Conservation (phyloP, 2,113 vertebrate species). For the Apteryx mantelli region DNA sequence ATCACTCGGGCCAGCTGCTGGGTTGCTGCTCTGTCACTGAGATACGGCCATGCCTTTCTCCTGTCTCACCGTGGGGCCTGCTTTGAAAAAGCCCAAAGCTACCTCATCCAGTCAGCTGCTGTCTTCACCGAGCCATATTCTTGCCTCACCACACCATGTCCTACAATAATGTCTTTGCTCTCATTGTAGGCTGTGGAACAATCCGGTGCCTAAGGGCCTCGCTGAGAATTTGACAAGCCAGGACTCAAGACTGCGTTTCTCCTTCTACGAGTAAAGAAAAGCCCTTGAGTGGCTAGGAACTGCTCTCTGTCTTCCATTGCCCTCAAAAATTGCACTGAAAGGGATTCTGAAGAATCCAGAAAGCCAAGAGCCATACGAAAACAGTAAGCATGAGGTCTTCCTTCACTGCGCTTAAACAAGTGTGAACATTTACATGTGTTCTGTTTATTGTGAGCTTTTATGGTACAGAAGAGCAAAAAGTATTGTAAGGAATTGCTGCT, state of each 20-base stretch:
- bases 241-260: conserved; percentile 85
- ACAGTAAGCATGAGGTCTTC: not conserved
- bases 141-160: fast-evolving
- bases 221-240: conserved; percentile 64
- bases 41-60: fast-evolving
- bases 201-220: conserved; percentile 60
- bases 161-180: not conserved
- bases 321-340: not conserved
- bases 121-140: not conserved
- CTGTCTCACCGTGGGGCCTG: not conserved
- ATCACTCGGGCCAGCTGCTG: not conserved
- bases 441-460: not conserved
- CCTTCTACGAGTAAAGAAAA: conserved; percentile 61
- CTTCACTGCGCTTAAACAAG: not conserved
- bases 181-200: conserved; percentile 86
- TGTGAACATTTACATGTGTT: not conserved
- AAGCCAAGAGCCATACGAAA: not conserved
- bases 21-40: not conserved
- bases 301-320: not conserved
- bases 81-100: not conserved
- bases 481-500: not conserved
- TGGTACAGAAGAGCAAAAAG: not conserved
- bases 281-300: not conserved
- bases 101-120: not conserved
- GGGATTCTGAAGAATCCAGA: not conserved